These are phyloP conservation scores for Diprion similis DNA, from an alignment of 1,140 invertebrate genomes.

Conservation along the genomic window DNA sequence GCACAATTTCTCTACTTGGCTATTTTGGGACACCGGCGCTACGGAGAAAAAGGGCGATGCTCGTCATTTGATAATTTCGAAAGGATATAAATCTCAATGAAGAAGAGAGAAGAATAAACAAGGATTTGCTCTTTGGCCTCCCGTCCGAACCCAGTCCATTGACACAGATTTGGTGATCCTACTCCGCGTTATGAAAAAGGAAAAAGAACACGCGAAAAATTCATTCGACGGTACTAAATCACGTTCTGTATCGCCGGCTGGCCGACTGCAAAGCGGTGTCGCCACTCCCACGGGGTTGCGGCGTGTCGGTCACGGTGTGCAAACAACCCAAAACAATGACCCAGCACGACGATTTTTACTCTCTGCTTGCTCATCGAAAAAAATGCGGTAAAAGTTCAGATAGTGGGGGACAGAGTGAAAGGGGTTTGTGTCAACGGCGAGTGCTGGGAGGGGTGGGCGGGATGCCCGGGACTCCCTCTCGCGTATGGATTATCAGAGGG, in stretches of 20 bases:
- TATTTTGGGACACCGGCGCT: no score
- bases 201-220: not conserved
- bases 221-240: constrained; percentile 5
- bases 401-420: not conserved
- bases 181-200: not conserved
- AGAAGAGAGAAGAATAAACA: constrained; percentile 3
- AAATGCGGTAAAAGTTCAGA: constrained; percentile 7
- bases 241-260: not conserved
- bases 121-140: constrained; percentile 2
- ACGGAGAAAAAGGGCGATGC: no score
- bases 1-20: no score
- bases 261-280: not conserved
- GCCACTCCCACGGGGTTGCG: not conserved
- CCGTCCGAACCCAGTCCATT: constrained; percentile 1
- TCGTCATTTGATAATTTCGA: no score
- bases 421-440: constrained; percentile 1
- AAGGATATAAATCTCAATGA: not conserved
- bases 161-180: not conserved
- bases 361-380: constrained; percentile 1
- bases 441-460: not conserved
- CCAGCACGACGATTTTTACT: constrained; percentile 7
- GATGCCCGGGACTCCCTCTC: not conserved
- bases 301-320: constrained; percentile 6
- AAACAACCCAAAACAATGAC: constrained; percentile 7
- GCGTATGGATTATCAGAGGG: constrained; percentile 42